These are phyloP conservation scores for Lagopus muta DNA, from an alignment of 2,113 vertebrate genomes.

Conservation along the genomic window DNA sequence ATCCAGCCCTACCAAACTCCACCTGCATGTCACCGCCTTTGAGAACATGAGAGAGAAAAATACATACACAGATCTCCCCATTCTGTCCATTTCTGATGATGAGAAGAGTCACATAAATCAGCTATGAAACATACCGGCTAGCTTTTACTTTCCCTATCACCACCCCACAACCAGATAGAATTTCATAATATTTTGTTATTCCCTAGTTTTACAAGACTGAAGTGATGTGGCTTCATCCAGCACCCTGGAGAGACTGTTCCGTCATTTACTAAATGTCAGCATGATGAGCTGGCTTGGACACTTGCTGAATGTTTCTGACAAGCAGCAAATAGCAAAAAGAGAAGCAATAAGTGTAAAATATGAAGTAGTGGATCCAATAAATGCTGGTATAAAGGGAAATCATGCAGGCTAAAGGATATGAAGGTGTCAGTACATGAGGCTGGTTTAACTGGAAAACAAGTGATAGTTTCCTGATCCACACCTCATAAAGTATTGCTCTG, in stretches of 20 bases:
- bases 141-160: not conserved
- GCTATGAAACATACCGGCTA: not conserved
- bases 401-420: not conserved
- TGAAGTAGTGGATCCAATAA: slow-evolving; percentile 13
- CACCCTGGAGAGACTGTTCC: slow-evolving; percentile 21
- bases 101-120: not conserved
- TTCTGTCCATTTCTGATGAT: not conserved
- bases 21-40: not conserved
- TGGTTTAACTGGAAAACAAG: not conserved
- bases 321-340: slow-evolving; percentile 35
- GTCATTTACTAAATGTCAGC: slow-evolving; percentile 52
- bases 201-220: not conserved
- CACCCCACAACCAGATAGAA: not conserved
- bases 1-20: not conserved
- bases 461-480: not conserved
- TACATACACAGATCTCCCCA: not conserved
- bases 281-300: slow-evolving; percentile 44
- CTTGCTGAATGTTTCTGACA: slow-evolving; percentile 46
- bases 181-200: not conserved
- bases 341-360: slow-evolving; percentile 54
- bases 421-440: not conserved
- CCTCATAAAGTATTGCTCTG: not conserved
- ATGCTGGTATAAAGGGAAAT: slow-evolving; percentile 17
- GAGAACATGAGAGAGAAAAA: not conserved
- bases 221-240: not conserved